Evolutionary conservation across 2,797 vertebrate genomes (phyloP), one percentile per base, ranked within the genome.

Genomic region (Crenuchus spilurus): DNA sequence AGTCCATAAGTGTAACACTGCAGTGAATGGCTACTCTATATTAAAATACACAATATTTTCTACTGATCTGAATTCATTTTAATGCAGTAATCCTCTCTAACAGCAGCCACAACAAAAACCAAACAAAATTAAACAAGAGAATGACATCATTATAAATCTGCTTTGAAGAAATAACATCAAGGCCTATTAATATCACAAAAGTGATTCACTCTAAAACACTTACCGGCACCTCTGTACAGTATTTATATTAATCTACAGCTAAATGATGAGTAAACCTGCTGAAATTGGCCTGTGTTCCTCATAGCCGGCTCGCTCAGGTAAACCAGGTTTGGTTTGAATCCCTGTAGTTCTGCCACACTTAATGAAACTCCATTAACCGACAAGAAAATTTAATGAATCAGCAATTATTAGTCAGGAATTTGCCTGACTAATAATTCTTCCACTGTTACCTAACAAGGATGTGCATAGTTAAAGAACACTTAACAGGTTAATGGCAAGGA

Each of bases 161-260:
- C 42, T 67, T 26, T 60, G 26, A 62, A 68, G 41, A 72, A 48
- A 55, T 46, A 54, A 67, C 75, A 61, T 39, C 54, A 70, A 76
- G 14, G 48, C 52, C 72, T 62, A 67, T 18, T 14, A 35, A 42
- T 49, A 49, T 28, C 2, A 30, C 48, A 72, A 35, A 2, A 54
- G 30, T 44, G 48, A 35, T 20, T 75, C 14, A 42, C 22, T 48
- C 30, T 65, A 70, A 46, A 80, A 74, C 55, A 79, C 80, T 82
- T 82, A 82, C 80, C 80, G 49, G 67, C 7, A 37, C 46, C 68
- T 63, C 30, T 63, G 73, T 41, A 68, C 58, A 62, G 57, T 33
- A 63, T 51, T 74, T 61, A 55, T 11, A 4, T 22, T 76, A 39
- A 69, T 31, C 28, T 66, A 66, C 31, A 46, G 22, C 51, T 57